A percentile compares a stretch with the other conserved stretches of the same genome.
phyloP scores from a whole-genome alignment of 2,797 vertebrate genomes.

The Periparus ater region DNA sequence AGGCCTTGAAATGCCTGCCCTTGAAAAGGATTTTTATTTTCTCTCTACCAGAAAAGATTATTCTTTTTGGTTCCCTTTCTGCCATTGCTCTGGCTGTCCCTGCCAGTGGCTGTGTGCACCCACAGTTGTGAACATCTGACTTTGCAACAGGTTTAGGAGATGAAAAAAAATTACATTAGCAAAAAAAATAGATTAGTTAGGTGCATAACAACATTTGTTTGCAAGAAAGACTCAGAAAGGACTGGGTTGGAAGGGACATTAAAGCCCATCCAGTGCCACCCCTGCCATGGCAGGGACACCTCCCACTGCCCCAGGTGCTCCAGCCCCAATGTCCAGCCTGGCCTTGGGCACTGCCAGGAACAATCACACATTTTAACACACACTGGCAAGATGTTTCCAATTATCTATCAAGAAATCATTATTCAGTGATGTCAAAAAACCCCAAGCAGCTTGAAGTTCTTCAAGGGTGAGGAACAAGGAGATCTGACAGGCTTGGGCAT shows the following conservation, averaged over 20 bases:
- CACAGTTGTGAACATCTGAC: rapidly evolving
- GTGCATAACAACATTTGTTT: background rate
- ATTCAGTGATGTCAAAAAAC: background rate
- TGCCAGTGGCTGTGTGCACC: background rate
- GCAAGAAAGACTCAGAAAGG: background rate
- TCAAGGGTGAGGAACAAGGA: background rate
- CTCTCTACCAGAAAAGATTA: background rate
- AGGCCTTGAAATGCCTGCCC: background rate
- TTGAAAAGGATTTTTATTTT: background rate
- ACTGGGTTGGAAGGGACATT: background rate
- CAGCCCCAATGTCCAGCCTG: rapidly evolving
- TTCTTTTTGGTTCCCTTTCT: background rate
- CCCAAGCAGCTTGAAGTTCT: background rate
- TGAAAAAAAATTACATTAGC: background rate
- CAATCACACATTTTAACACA: background rate
- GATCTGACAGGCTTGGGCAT: background rate
- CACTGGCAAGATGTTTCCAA: background rate
- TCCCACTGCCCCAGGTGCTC: background rate
- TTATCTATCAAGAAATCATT: background rate
- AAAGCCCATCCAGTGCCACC: rapidly evolving
- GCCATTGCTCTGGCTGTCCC: background rate
- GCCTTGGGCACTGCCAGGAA: background rate
- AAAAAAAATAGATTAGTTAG: background rate
- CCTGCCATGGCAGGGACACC: background rate
- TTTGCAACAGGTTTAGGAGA: background rate